Percentiles rank a stretch among this genome's conserved stretches.
phyloP scores from a whole-genome alignment of 1,140 invertebrate species.

The Leptestheria dahalacensis region DNA sequence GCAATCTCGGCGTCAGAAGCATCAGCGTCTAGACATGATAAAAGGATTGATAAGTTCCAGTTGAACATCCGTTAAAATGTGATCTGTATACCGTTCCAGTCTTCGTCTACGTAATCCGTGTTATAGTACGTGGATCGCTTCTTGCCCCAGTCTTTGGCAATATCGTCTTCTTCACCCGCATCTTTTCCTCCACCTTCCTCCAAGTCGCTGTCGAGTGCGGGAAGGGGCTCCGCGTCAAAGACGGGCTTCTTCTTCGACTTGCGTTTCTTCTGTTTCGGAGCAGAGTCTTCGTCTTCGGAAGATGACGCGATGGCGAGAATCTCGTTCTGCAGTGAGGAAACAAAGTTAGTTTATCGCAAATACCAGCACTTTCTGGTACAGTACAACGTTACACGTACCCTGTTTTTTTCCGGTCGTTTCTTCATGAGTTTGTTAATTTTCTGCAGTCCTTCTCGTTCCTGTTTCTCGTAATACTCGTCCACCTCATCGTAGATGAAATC shows the following conservation, averaged over 20 bases:
- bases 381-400: neutral
- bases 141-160: conserved; percentile 70
- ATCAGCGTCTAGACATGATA: conserved; percentile 33
- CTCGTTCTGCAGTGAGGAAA: conserved; percentile 33
- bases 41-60: too few species aligned
- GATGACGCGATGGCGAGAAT: conserved; percentile 36
- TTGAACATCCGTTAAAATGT: conserved; percentile 5
- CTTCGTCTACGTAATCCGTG: conserved; percentile 74
- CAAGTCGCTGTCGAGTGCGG: conserved; percentile 15
- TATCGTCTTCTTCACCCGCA: conserved; percentile 54
- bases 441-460: conserved; percentile 9
- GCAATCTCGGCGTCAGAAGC: conserved; percentile 56
- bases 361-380: neutral
- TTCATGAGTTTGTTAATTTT: conserved; percentile 13
- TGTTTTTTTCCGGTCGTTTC: neutral
- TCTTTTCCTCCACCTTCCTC: conserved; percentile 42
- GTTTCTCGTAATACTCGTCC: conserved; percentile 14
- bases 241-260: conserved; percentile 19
- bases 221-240: conserved; percentile 3
- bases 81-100: conserved; percentile 44
- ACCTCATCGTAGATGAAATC: conserved; percentile 13
- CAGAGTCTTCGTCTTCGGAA: conserved; percentile 24
- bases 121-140: conserved; percentile 62
- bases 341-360: neutral
- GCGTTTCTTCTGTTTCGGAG: conserved; percentile 22